Base-by-base conservation (phyloP, 1,140 invertebrate species). In the Pachyrhynchus sulphureomaculatus region DNA sequence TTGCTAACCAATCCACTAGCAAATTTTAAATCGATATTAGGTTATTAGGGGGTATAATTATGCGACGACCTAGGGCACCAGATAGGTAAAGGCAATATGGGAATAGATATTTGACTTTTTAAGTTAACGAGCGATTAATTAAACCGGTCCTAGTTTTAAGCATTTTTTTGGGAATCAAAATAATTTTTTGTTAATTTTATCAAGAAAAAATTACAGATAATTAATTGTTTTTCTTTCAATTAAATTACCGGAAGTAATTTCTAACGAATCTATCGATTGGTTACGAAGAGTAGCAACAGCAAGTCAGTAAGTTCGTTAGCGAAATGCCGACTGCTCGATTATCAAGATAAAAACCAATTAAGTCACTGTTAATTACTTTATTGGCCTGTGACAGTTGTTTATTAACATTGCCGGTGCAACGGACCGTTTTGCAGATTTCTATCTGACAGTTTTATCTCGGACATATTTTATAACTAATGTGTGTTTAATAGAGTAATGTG, bases 361-460 rank as follows among this genome's bases (percentile, higher is more conserved):
- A 66, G 60, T 63, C 64, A 58, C 53, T 48, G 60, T 66, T 66
- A 66, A 66, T 66, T 63, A 66, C 64, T 66, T 66, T 66, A 66
- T 66, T 66, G 64, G 47, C 44, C 21, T 53, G 59, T 62, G 64
- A 62, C 59, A 63, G 53, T 66, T 63, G 47, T 63, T 66, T 62
- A 62, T 63, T 56, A 52, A 52, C 29, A 51, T 52, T 15, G 13
- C 17, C 20, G 55, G 32, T 10, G 15, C 53, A 12, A 52, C 18
- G 9, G 45, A 3, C 15, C 9, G 20, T 10, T 58, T 58, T 41
- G 42, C 44, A 48, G 55, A 58, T 58, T 18, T 41, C 47, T 48
- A 58, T 58, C 55, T 58, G 20, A 52, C 29, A 36, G 15, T 29
- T 47, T 13, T 47, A 47, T 47, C 13, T 26, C 12, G 17, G 1